Conservation (phyloP, 2,113 vertebrate species). For the Colaptes auratus region DNA sequence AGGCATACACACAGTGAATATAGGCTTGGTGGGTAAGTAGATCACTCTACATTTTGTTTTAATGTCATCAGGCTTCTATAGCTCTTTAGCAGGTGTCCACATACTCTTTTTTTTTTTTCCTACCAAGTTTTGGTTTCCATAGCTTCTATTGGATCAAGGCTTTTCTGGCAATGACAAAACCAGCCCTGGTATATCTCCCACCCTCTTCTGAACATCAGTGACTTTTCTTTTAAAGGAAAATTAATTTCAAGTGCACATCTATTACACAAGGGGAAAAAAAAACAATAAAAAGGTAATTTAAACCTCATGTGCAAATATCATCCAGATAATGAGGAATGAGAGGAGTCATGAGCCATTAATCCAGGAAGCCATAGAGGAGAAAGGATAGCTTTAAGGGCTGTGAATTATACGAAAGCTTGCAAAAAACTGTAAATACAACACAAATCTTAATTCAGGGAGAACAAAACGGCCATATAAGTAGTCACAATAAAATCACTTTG, state of each 20-base stretch:
- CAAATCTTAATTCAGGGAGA: neutral
- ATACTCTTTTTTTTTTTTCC: neutral
- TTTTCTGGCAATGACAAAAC: conserved; percentile 51
- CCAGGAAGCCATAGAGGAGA: neutral
- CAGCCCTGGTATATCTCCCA: conserved; percentile 30
- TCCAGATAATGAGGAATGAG: neutral
- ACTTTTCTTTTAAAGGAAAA: conserved; percentile 37
- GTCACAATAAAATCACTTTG: neutral
- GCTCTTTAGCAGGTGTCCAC: conserved; percentile 55
- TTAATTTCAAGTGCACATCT: conserved; percentile 4
- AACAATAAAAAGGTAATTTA: neutral
- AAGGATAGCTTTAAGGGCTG: neutral
- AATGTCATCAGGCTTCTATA: conserved; percentile 47
- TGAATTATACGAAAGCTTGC: neutral
- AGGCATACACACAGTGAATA: neutral
- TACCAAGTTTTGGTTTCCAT: conserved; percentile 49
- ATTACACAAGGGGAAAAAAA: neutral
- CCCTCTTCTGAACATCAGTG: conserved; percentile 5
- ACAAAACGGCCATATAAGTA: neutral
- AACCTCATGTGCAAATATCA: conserved; percentile 3
- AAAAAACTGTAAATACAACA: conserved; percentile 18
- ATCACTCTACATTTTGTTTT: conserved; percentile 38
- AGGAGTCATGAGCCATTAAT: conserved; percentile 27
- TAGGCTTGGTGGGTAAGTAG: neutral
- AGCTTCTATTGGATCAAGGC: conserved; percentile 41